A percentile compares a stretch with the other conserved stretches of the same genome.
Evolutionary conservation across 2,797 vertebrate genomes (phyloP).

Genomic region (Lerista edwardsae): DNA sequence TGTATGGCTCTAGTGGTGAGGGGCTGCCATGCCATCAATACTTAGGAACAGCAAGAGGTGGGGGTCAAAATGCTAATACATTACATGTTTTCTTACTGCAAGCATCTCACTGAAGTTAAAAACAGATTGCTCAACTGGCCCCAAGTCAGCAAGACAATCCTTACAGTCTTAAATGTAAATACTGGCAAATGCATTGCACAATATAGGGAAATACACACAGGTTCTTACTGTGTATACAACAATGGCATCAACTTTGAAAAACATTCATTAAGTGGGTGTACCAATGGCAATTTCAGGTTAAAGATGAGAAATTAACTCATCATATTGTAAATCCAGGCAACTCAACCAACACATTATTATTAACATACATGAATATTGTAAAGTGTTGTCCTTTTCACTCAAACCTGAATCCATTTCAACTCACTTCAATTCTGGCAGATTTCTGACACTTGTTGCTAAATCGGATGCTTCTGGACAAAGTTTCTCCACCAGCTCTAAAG

Average conservation of each 20-base stretch:
- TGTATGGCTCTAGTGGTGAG: no score
- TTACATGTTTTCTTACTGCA: no score
- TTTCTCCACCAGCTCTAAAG: slow-evolving; percentile 94
- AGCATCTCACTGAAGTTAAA: not conserved
- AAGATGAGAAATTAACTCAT: not conserved
- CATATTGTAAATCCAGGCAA: not conserved
- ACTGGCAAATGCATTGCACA: not conserved
- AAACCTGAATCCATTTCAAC: slow-evolving; percentile 56
- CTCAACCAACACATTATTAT: not conserved
- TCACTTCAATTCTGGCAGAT: slow-evolving; percentile 95
- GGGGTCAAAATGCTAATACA: no score
- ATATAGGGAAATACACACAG: not conserved
- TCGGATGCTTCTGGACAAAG: slow-evolving; percentile 93
- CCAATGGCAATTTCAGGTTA: not conserved
- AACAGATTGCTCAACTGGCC: not conserved
- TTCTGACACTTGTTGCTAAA: slow-evolving; percentile 93
- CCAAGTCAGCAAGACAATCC: not conserved
- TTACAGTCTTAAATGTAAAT: not conserved
- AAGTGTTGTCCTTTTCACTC: not conserved
- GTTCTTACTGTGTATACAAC: not conserved
- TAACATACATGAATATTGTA: not conserved
- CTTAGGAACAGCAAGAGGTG: no score
- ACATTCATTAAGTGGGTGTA: not conserved
- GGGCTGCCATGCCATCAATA: no score
- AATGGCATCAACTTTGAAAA: not conserved